Conservation (phyloP, 2,797 vertebrate genomes). For the Aeoliscus strigatus region DNA sequence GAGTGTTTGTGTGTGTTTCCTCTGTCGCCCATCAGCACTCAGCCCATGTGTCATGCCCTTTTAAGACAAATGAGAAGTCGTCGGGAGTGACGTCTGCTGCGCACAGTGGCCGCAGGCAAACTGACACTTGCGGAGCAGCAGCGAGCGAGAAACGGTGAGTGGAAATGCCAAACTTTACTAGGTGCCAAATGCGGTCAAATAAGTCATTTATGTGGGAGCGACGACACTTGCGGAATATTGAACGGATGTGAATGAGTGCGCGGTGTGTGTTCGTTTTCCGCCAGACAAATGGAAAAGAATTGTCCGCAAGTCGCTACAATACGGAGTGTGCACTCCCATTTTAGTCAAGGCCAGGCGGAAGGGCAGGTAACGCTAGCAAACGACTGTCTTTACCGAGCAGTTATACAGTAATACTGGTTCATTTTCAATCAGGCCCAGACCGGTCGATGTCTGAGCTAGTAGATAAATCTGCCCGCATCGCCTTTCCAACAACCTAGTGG, state of each 20-base stretch:
- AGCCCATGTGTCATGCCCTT: slow-evolving; percentile 60
- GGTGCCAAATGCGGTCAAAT: slow-evolving; percentile 30
- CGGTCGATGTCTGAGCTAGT: not conserved
- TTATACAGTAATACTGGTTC: not conserved
- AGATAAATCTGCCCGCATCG: not conserved
- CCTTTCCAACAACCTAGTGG: slow-evolving; percentile 12
- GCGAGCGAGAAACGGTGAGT: slow-evolving; percentile 76
- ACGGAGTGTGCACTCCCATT: slow-evolving; percentile 65
- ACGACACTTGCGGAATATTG: not conserved
- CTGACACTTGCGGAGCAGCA: slow-evolving; percentile 73
- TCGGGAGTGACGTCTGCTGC: slow-evolving; percentile 69
- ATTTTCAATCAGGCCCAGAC: slow-evolving; percentile 1
- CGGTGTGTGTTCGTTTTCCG: not conserved
- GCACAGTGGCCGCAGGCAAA: slow-evolving; percentile 56
- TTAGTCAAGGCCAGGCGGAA: slow-evolving; percentile 73
- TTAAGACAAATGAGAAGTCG: slow-evolving; percentile 66
- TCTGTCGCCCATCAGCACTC: not conserved
- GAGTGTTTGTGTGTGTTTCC: not conserved
- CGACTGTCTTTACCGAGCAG: slow-evolving; percentile 14
- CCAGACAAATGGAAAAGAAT: slow-evolving; percentile 25
- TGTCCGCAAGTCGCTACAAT: slow-evolving; percentile 43
- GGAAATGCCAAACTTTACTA: slow-evolving; percentile 55
- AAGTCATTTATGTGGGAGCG: slow-evolving; percentile 6
- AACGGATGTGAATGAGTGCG: not conserved
- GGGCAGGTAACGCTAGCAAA: slow-evolving; percentile 68